Conservation (phyloP, 2,113 vertebrate species). For the Cheilinus undulatus region DNA sequence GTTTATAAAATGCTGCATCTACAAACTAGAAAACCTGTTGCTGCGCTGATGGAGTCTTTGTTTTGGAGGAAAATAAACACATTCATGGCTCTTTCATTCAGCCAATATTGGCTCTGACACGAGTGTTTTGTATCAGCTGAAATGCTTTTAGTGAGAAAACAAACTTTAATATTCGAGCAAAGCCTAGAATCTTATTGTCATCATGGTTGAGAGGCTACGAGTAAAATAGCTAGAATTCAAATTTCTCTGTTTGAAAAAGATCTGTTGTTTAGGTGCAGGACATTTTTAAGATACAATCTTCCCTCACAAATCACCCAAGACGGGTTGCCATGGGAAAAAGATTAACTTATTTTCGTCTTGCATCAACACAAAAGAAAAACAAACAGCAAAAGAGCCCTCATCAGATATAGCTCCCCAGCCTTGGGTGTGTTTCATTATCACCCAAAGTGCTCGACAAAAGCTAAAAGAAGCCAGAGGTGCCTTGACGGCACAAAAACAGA, state of each 20-base stretch:
- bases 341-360: conserved; percentile 59
- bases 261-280: conserved; percentile 17
- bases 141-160: conserved; percentile 18
- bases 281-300: conserved; percentile 43
- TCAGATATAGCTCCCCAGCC: conserved; percentile 43
- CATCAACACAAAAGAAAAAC: conserved; percentile 51
- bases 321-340: conserved; percentile 56
- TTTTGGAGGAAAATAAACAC: background rate
- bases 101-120: conserved; percentile 27
- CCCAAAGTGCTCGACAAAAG: conserved; percentile 55
- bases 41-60: background rate
- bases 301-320: conserved; percentile 30
- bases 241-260: background rate
- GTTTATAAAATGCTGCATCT: background rate
- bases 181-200: background rate
- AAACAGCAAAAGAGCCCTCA: conserved; percentile 53
- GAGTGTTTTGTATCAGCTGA: conserved; percentile 32
- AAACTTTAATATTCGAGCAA: conserved; percentile 26
- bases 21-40: background rate
- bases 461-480: conserved; percentile 49
- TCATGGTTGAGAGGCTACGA: background rate
- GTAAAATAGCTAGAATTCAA: conserved; percentile 8
- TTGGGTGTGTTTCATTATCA: conserved; percentile 58
- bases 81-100: background rate
- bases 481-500: conserved; percentile 27